Evolutionary conservation across 2,888 invertebrate species (phyloP).

Genomic region (Mythimna albipuncta): DNA sequence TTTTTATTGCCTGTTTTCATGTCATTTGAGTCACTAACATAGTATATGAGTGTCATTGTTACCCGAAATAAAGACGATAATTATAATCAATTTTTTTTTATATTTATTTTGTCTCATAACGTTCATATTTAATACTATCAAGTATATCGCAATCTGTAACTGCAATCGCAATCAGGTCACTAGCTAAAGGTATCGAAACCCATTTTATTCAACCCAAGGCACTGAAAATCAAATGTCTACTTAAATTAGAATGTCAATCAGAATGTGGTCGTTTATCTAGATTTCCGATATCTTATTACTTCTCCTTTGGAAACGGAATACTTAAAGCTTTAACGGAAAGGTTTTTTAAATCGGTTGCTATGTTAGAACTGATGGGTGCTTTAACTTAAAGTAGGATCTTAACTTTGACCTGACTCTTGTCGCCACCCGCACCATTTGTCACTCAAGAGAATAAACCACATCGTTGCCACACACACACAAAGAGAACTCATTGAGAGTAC

Average conservation of each 20-base stretch:
- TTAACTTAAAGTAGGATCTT: not conserved
- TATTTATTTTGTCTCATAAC: too few species aligned
- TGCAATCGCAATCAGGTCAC: not conserved
- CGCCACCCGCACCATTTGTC: not conserved
- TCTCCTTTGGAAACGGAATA: conserved; percentile 18
- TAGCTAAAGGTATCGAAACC: not conserved
- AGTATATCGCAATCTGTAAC: not conserved
- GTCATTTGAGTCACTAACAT: too few species aligned
- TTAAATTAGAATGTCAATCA: conserved; percentile 55
- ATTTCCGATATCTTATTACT: conserved; percentile 48
- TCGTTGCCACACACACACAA: too few species aligned
- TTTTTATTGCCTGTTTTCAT: too few species aligned
- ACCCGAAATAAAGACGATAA: too few species aligned
- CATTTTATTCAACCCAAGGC: conserved; percentile 10
- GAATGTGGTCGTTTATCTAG: conserved; percentile 48
- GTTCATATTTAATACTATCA: not conserved
- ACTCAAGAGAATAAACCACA: too few species aligned
- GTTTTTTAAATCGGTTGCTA: conserved; percentile 14
- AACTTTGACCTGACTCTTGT: not conserved
- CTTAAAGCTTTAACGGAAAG: conserved; percentile 13
- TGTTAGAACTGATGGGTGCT: not conserved
- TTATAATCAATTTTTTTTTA: too few species aligned
- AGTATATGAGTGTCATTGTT: too few species aligned
- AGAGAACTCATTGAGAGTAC: too few species aligned
- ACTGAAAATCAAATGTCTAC: conserved; percentile 27